phyloP scores from a whole-genome alignment of 2,888 invertebrate genomes.

The Andrena minutula region DNA sequence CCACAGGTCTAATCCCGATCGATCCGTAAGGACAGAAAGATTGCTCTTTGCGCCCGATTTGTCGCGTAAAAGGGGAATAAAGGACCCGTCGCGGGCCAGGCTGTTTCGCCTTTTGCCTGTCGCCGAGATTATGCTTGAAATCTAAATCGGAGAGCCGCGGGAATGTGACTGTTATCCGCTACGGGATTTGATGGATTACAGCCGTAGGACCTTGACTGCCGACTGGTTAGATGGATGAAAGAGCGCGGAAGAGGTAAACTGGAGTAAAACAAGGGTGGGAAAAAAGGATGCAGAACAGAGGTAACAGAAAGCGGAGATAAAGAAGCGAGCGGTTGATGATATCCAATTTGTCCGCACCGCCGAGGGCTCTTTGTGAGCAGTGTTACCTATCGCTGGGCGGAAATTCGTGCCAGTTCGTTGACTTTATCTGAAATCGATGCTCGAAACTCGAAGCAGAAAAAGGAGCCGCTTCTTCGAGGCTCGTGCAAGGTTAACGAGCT shows the following conservation, averaged over 20 bases:
- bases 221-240: conserved; percentile 55
- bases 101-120: conserved; percentile 13
- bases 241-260: conserved; percentile 16
- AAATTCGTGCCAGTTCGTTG: conserved; percentile 72
- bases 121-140: conserved; percentile 46
- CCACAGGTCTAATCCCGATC: background rate
- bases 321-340: conserved; percentile 38
- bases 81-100: background rate
- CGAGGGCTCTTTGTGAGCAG: conserved; percentile 41
- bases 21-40: background rate
- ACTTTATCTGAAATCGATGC: conserved; percentile 72
- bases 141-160: conserved; percentile 30
- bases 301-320: conserved; percentile 32
- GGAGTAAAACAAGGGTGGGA: conserved; percentile 15
- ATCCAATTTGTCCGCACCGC: conserved; percentile 65
- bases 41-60: background rate
- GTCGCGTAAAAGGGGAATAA: background rate
- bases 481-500: conserved; percentile 65
- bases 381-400: conserved; percentile 45
- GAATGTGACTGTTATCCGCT: conserved; percentile 44
- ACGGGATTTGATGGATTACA: conserved; percentile 71
- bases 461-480: conserved; percentile 46
- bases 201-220: conserved; percentile 53
- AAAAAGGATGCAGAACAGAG: conserved; percentile 16
- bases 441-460: conserved; percentile 29